These are phyloP conservation scores for Phoeniculus purpureus DNA, from an alignment of 2,797 vertebrate species.

Conservation along the genomic window DNA sequence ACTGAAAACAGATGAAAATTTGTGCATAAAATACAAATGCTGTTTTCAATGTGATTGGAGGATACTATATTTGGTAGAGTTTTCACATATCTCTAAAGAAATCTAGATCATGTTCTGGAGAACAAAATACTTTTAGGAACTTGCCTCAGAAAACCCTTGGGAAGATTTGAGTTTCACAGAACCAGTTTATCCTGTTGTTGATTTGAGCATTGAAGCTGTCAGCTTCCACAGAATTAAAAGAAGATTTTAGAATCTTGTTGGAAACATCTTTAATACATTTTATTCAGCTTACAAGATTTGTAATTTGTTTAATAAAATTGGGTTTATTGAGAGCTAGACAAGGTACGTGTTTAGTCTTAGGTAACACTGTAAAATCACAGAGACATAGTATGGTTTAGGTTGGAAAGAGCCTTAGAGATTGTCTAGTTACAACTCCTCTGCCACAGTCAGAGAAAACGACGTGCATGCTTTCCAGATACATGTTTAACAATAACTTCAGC, in stretches of 20 bases:
- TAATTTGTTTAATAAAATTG: neutral
- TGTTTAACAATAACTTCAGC: neutral
- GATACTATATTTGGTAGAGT: neutral
- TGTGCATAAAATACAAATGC: neutral
- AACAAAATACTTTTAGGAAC: neutral
- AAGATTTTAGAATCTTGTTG: neutral
- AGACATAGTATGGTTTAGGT: too few species aligned
- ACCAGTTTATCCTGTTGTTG: neutral
- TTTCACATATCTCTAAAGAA: neutral
- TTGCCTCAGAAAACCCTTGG: neutral
- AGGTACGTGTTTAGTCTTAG: neutral
- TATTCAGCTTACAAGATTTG: neutral
- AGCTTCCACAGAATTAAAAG: neutral
- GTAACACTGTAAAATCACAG: neutral
- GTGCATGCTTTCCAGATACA: neutral
- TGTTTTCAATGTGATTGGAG: neutral
- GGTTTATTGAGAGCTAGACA: neutral
- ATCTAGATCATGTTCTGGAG: neutral
- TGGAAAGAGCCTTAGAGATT: too few species aligned
- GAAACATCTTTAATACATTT: neutral
- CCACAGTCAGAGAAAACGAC: neutral
- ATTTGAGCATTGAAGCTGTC: slow-evolving; percentile 6
- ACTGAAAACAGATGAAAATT: neutral
- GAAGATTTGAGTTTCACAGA: neutral
- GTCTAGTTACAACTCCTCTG: too few species aligned